phyloP scores from a whole-genome alignment of 1,140 invertebrate genomes.

The Brachionus rubens region DNA sequence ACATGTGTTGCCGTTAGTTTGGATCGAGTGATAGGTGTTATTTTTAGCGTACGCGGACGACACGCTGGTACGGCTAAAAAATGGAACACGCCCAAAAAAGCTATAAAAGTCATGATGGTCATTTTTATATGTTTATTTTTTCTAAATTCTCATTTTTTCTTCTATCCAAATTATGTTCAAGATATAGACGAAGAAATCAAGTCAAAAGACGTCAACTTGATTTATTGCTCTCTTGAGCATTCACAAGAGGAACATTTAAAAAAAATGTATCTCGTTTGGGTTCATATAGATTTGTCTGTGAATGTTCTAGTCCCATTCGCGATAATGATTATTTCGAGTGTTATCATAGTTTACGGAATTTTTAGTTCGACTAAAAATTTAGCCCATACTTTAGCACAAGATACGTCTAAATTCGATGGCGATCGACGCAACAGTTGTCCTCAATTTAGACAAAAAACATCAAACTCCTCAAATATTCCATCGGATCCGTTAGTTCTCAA shows the following conservation, averaged over 20 bases:
- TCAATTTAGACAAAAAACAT: neutral
- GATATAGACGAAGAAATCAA: neutral
- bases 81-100: constrained; percentile 25
- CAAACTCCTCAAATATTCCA: neutral
- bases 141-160: constrained; percentile 44
- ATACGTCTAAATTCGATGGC: neutral
- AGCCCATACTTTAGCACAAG: constrained; percentile 1
- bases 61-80: constrained; percentile 21
- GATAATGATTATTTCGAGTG: constrained; percentile 33
- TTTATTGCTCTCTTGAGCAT: constrained; percentile 38
- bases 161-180: constrained; percentile 1
- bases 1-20: constrained; percentile 42
- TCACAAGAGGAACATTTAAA: no score
- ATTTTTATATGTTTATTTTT: neutral
- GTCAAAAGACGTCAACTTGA: constrained; percentile 13
- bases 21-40: constrained; percentile 42
- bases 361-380: constrained; percentile 20
- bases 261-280: neutral
- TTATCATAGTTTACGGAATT: constrained; percentile 10
- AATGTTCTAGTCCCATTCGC: constrained; percentile 44
- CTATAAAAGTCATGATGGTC: neutral
- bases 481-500: constrained; percentile 1
- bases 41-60: constrained; percentile 15
- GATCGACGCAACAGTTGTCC: neutral
- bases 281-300: neutral